Evolutionary conservation across 2,888 invertebrate genomes (phyloP).

Genomic region (Diplazon laetatorius): DNA sequence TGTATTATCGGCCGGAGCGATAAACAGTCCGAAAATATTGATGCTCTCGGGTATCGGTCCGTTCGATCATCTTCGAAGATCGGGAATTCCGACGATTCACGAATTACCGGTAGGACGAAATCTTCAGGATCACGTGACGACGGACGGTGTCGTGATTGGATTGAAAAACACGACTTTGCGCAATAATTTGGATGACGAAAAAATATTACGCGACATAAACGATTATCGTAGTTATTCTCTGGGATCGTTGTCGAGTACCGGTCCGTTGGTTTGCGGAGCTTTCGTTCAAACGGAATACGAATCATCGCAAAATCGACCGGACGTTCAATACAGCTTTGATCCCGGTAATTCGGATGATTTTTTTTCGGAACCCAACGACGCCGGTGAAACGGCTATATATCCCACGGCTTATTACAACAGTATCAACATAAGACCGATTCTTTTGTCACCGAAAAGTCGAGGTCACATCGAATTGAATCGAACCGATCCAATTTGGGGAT

Average conservation of each 20-base stretch:
- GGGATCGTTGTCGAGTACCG: conserved; percentile 83
- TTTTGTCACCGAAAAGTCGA: conserved; percentile 86
- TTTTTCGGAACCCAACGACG: conserved; percentile 84
- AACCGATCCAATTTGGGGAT: conserved; percentile 88
- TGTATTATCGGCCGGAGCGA: conserved; percentile 83
- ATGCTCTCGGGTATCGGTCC: conserved; percentile 84
- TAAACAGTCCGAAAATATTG: conserved; percentile 83
- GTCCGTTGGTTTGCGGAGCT: conserved; percentile 84
- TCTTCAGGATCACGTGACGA: conserved; percentile 84
- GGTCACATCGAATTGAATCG: conserved; percentile 86
- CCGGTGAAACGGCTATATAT: conserved; percentile 82
- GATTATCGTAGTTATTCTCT: no score
- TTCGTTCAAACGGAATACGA: conserved; percentile 86
- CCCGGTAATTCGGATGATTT: conserved; percentile 85
- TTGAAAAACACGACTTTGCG: conserved; percentile 73
- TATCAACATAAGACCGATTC: conserved; percentile 85
- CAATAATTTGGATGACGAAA: conserved; percentile 73
- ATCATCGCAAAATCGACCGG: conserved; percentile 83
- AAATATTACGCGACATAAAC: conserved; percentile 78
- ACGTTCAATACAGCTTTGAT: conserved; percentile 88
- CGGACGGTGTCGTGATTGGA: conserved; percentile 80
- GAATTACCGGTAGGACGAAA: conserved; percentile 83
- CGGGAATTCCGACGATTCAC: conserved; percentile 79
- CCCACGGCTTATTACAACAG: conserved; percentile 87
- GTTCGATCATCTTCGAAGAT: conserved; percentile 76